Conservation (phyloP, 2,797 vertebrate species). For the Semaprochilodus insignis region DNA sequence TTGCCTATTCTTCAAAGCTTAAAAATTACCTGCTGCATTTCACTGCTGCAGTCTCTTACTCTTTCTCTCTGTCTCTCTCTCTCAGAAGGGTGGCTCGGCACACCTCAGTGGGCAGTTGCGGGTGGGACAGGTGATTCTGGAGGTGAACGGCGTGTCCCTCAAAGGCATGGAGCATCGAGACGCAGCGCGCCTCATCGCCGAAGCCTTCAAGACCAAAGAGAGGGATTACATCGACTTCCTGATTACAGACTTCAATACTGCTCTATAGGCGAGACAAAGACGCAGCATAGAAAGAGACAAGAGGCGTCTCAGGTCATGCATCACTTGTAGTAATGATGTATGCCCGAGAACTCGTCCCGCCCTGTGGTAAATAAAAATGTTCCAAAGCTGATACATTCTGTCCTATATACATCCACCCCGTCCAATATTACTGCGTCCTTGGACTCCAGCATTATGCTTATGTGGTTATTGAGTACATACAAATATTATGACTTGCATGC, state of each 20-base stretch:
- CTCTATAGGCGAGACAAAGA: slow-evolving; percentile 72
- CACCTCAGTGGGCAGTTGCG: slow-evolving; percentile 89
- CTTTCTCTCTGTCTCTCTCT: slow-evolving; percentile 30
- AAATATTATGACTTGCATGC: background rate
- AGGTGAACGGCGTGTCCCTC: slow-evolving; percentile 87
- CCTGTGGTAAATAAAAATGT: background rate
- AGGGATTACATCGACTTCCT: slow-evolving; percentile 90
- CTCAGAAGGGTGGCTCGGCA: slow-evolving; percentile 88
- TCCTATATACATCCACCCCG: background rate
- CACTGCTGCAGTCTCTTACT: background rate
- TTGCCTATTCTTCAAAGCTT: slow-evolving; percentile 8
- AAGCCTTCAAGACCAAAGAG: slow-evolving; percentile 95
- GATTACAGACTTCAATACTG: slow-evolving; percentile 86
- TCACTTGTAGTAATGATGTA: background rate
- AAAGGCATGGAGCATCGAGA: slow-evolving; percentile 91
- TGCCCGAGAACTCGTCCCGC: background rate
- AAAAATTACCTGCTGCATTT: background rate
- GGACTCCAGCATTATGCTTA: background rate
- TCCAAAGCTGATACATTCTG: background rate
- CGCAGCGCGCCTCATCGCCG: slow-evolving; percentile 88
- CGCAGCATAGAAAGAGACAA: background rate
- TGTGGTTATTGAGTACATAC: background rate
- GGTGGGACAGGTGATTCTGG: slow-evolving; percentile 94
- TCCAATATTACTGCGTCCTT: background rate
- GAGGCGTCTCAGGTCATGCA: background rate